Base-by-base conservation (phyloP, 30 jellyfish, hydroid and myxozoan species). In the Hydractinia echinata region DNA sequence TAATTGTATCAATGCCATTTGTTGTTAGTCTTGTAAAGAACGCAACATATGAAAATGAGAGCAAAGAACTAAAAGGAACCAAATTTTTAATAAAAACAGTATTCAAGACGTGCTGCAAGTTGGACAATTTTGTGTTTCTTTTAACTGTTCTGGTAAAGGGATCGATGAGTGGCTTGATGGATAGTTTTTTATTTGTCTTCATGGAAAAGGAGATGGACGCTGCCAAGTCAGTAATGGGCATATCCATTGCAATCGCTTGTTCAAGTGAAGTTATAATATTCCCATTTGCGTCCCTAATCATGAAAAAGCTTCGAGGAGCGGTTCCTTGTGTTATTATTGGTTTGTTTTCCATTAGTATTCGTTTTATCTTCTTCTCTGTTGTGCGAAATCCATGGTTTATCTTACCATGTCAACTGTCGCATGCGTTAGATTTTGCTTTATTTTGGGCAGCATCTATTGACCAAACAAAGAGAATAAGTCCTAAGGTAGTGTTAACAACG, bases 381-480 rank as follows among this genome's bases (percentile, higher is more conserved):
- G 76, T 89, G 10, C 79, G 76, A 8, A 83, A 89, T 54, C 91
- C 95, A 61, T 83, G 95, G 96, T 62, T 53, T 30, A 73, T 89
- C 7, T 69, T 89, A 21, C 95, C 81, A 14, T 14, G 84, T 5
- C 95, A 89, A 82, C 83, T 79, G 19, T 83, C 84, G 5, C 94
- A 81, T 85, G 61, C 93, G 68, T 70, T 89, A 77, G 90, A 88
- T 19, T 89, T 89, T 76, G 94, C 96, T 18, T 61, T 89, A 78
- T 84, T 83, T 84, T 89, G 95, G 95, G 86, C 89, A 13, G 94
- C 95, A 51, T 30, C 89, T 50, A 76, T 88, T 8, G 51, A 74
- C 18, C 92, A 88, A 53, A 88, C 85, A 21, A 51, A 76, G 6
- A 15, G 50, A 20, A 53, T 79, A 61, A 87, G 92, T 44, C 89